phyloP scores from a whole-genome alignment of 2,113 vertebrate genomes.

The Myxocyprinus asiaticus region DNA sequence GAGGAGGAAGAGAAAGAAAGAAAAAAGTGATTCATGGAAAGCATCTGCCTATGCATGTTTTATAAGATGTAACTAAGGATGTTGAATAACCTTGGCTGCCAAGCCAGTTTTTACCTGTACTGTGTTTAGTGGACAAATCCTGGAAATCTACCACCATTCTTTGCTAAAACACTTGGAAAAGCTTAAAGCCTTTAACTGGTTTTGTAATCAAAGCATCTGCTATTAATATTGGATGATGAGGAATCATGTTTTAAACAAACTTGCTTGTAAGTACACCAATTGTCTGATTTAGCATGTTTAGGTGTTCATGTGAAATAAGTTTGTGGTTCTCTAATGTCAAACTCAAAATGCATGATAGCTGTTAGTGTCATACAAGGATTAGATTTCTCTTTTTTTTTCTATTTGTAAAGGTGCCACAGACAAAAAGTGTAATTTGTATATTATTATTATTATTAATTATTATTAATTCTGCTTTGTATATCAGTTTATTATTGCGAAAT shows the following conservation, averaged over 20 bases:
- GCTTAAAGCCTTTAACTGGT: constrained; percentile 98
- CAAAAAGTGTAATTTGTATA: constrained; percentile 74
- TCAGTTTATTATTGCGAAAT: constrained; percentile 98
- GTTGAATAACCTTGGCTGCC: constrained; percentile 80
- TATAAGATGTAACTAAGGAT: constrained; percentile 85
- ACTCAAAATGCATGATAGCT: constrained; percentile 98
- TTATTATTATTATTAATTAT: constrained; percentile 70
- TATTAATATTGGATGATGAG: constrained; percentile 88
- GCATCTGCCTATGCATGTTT: constrained; percentile 99
- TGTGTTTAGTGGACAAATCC: constrained; percentile 98
- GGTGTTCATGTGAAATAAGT: constrained; percentile 92
- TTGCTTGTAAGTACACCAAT: constrained; percentile 93
- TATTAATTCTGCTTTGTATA: constrained; percentile 98
- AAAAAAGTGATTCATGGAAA: constrained; percentile 42
- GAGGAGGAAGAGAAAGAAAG: neutral
- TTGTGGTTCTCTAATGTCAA: constrained; percentile 94
- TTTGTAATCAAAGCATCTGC: constrained; percentile 93
- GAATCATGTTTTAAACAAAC: constrained; percentile 90
- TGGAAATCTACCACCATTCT: constrained; percentile 96
- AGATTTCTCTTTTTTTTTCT: constrained; percentile 87
- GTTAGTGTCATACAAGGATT: constrained; percentile 93
- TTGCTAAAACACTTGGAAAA: constrained; percentile 91
- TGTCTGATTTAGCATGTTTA: constrained; percentile 97
- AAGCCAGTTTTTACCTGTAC: constrained; percentile 94
- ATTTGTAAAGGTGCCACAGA: constrained; percentile 97